A percentile compares a stretch with the other conserved stretches of the same genome.
Evolutionary conservation across 1,140 invertebrate species (phyloP).

Genomic region (Medauroidea extradentata): DNA sequence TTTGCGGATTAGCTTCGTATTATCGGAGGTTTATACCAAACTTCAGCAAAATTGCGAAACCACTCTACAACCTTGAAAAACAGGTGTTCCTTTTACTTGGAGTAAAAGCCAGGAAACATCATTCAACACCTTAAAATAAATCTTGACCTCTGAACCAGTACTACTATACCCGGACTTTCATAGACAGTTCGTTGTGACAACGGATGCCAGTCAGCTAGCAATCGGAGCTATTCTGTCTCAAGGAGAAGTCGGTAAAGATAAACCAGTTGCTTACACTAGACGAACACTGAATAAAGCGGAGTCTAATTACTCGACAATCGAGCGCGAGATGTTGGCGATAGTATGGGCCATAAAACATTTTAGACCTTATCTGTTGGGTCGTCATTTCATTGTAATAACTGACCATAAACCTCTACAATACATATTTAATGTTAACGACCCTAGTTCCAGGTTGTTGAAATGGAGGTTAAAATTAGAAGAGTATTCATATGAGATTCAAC

Average conservation of each 20-base stretch:
- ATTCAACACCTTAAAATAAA: constrained; percentile 21
- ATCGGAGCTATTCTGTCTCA: constrained; percentile 42
- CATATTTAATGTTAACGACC: constrained; percentile 34
- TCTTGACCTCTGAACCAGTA: constrained; percentile 28
- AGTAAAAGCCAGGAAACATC: constrained; percentile 26
- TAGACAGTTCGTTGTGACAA: constrained; percentile 50
- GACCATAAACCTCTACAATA: constrained; percentile 41
- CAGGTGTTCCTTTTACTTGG: constrained; percentile 31
- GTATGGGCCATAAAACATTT: constrained; percentile 46
- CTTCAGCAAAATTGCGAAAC: constrained; percentile 23
- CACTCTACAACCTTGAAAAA: constrained; percentile 26
- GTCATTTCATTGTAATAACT: constrained; percentile 37
- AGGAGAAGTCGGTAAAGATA: constrained; percentile 23
- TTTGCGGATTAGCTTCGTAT: constrained; percentile 27
- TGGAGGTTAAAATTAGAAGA: constrained; percentile 25
- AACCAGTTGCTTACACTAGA: constrained; percentile 30
- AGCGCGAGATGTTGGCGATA: constrained; percentile 39
- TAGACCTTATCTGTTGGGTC: constrained; percentile 41
- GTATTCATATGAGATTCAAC: not conserved
- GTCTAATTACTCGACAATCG: constrained; percentile 28
- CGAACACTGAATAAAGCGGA: constrained; percentile 27
- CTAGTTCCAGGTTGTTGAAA: constrained; percentile 28
- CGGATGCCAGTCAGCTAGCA: constrained; percentile 49
- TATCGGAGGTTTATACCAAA: constrained; percentile 39
- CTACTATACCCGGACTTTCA: constrained; percentile 38